These are phyloP conservation scores for Polylopha cassiicola DNA, from an alignment of 2,888 invertebrate genomes.

Conservation along the genomic window DNA sequence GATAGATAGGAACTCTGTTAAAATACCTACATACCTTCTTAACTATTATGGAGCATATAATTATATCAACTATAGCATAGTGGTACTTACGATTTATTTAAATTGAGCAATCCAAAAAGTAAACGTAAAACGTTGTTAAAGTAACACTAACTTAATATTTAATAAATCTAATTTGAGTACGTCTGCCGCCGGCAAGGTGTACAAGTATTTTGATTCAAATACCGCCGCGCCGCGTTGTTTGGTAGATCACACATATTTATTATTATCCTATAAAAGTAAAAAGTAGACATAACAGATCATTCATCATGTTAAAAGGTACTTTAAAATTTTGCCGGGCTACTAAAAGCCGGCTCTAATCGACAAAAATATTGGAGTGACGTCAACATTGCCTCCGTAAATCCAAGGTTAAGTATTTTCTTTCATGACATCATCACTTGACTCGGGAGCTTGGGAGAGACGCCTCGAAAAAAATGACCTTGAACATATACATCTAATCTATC, in stretches of 20 bases:
- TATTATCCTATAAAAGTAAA: slow-evolving; percentile 4
- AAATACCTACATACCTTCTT: too few species aligned
- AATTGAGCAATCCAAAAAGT: slow-evolving; percentile 7
- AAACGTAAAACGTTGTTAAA: background rate
- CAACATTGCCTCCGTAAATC: slow-evolving; percentile 38
- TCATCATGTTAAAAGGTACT: background rate
- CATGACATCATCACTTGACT: slow-evolving; percentile 25
- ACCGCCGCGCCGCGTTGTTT: slow-evolving; percentile 7
- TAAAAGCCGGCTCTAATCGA: slow-evolving; percentile 41
- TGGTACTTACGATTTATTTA: slow-evolving; percentile 3
- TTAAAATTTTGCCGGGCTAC: slow-evolving; percentile 30
- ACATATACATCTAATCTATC: too few species aligned
- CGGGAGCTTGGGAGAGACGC: slow-evolving; percentile 10
- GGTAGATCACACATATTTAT: slow-evolving; percentile 17
- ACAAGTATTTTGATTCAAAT: slow-evolving; percentile 20
- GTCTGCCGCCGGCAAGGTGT: slow-evolving; percentile 3
- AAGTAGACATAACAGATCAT: background rate
- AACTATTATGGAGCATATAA: background rate
- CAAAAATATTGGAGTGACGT: slow-evolving; percentile 59
- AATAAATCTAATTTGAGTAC: background rate
- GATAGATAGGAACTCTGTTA: too few species aligned
- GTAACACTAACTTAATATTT: background rate
- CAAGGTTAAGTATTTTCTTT: slow-evolving; percentile 39
- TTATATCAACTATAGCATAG: too few species aligned
- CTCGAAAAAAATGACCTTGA: slow-evolving; percentile 11